These are phyloP conservation scores for Atherinosoma microstoma DNA, from an alignment of 2,797 vertebrate genomes.

Conservation along the genomic window DNA sequence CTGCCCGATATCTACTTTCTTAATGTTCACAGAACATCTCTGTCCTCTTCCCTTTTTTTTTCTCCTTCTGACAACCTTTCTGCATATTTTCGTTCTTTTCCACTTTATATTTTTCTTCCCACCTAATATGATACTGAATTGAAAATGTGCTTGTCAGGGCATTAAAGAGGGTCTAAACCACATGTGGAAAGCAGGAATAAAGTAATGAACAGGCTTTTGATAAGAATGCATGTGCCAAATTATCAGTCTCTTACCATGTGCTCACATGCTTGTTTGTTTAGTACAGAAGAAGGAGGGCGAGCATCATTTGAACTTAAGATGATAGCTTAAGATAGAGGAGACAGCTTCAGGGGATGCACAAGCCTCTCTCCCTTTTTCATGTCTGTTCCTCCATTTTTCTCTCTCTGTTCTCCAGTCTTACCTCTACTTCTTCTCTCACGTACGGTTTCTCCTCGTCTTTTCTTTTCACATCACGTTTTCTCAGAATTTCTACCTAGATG, in stretches of 20 bases:
- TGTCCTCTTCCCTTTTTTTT: neutral
- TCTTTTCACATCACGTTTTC: constrained; percentile 31
- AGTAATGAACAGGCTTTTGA: constrained; percentile 16
- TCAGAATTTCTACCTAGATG: constrained; percentile 4
- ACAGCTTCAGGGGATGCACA: constrained; percentile 26
- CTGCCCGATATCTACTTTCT: neutral
- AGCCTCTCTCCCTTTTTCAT: constrained; percentile 14
- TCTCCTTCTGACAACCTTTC: neutral
- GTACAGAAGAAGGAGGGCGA: constrained; percentile 38
- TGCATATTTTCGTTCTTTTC: neutral
- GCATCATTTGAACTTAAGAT: constrained; percentile 27
- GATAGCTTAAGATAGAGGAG: constrained; percentile 41
- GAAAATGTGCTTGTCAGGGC: constrained; percentile 50
- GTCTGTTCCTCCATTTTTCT: neutral
- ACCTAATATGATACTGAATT: constrained; percentile 41
- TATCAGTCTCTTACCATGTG: constrained; percentile 42
- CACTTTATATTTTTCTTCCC: constrained; percentile 9
- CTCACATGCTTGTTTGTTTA: constrained; percentile 26
- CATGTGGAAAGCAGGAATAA: constrained; percentile 19
- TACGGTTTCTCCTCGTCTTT: constrained; percentile 25
- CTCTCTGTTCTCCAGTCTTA: constrained; percentile 1
- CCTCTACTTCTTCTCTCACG: constrained; percentile 9
- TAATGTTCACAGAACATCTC: neutral
- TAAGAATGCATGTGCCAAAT: constrained; percentile 16
- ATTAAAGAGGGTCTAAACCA: constrained; percentile 47